Percentiles rank a stretch among this genome's conserved stretches.
phyloP scores from a whole-genome alignment of 35 echinoderm and acorn worm species.

The Chiridota heheva region DNA sequence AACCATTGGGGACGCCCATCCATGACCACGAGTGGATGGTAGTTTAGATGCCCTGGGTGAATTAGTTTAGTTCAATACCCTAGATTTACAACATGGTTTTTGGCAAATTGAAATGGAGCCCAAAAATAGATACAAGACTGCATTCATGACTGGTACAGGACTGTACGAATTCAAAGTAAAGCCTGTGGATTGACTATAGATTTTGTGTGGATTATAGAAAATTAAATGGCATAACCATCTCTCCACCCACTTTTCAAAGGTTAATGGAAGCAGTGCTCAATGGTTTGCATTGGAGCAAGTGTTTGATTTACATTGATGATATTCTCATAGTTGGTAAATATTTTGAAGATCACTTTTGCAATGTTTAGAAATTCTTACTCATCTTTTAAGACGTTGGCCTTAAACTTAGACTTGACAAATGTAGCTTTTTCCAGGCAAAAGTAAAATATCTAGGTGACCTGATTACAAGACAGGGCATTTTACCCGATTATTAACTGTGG shows the following conservation, averaged over 20 bases:
- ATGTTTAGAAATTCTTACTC: constrained; percentile 42
- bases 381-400: constrained; percentile 39
- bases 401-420: constrained; percentile 59
- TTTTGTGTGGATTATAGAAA: too few relatives aligned
- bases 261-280: constrained; percentile 52
- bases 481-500: constrained; percentile 47
- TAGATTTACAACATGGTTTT: constrained; percentile 54
- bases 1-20: constrained; percentile 40
- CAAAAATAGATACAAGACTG: constrained; percentile 55
- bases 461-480: constrained; percentile 42
- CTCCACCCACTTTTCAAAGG: constrained; percentile 36
- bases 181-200: too few relatives aligned
- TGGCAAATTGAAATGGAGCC: constrained; percentile 47
- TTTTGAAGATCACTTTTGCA: constrained; percentile 48
- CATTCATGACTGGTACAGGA: constrained; percentile 38
- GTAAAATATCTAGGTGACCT: constrained; percentile 58
- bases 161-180: constrained; percentile 48
- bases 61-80: constrained; percentile 32
- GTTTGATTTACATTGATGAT: constrained; percentile 50
- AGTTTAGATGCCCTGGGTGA: constrained; percentile 41
- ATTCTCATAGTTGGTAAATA: constrained; percentile 25
- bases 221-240: constrained; percentile 25
- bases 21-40: constrained; percentile 50
- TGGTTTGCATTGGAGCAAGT: constrained; percentile 48
- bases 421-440: constrained; percentile 38